Evolutionary conservation across 2,113 vertebrate species (phyloP).

Genomic region (Anser cygnoides): DNA sequence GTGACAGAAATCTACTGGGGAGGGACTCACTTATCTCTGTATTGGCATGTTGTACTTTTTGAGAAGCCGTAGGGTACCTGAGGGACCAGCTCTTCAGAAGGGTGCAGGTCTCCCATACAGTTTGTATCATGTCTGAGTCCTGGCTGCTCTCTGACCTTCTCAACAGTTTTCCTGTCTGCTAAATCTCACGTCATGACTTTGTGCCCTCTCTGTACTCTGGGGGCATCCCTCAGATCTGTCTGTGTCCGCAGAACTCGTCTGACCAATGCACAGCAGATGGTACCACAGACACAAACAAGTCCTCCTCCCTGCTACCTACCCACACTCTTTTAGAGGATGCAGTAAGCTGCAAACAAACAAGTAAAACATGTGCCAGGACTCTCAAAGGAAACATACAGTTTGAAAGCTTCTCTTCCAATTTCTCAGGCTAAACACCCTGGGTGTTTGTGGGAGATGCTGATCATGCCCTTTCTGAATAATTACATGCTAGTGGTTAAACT

Average conservation of each 20-base stretch:
- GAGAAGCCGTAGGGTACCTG: not conserved
- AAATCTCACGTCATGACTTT: not conserved
- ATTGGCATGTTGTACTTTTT: not conserved
- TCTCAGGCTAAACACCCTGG: not conserved
- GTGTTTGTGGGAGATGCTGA: not conserved
- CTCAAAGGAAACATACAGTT: not conserved
- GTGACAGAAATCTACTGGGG: not conserved
- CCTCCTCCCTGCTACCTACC: not conserved
- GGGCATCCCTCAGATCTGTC: not conserved
- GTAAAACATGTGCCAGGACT: not conserved
- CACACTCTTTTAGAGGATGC: not conserved
- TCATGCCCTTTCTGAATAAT: not conserved
- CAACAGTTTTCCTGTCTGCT: not conserved
- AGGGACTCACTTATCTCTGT: rapidly evolving
- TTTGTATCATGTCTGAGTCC: not conserved
- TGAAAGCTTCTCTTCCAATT: not conserved
- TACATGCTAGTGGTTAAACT: rapidly evolving
- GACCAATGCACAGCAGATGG: not conserved
- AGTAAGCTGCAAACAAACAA: not conserved
- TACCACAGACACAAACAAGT: not conserved
- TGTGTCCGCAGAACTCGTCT: not conserved
- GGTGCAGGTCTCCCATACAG: not conserved
- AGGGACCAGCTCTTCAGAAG: not conserved
- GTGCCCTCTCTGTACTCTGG: not conserved
- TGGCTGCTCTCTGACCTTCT: not conserved